Conservation (phyloP, 2,888 invertebrate species). For the Bugulina stolonifera region DNA sequence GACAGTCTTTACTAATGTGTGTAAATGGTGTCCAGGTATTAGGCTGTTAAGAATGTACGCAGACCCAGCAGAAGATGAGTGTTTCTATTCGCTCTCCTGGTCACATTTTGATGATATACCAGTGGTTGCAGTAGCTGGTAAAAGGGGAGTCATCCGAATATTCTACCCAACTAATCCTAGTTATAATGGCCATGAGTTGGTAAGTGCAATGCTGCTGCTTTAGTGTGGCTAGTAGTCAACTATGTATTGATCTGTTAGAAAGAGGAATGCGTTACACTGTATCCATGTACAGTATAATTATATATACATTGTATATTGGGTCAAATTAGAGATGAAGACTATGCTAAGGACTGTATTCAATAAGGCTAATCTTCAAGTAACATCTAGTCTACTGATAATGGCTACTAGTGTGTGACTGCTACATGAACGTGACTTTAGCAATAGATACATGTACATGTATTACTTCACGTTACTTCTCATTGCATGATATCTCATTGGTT, state of each 20-base stretch:
- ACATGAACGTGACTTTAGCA: too few relatives aligned
- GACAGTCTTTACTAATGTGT: too few relatives aligned
- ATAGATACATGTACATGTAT: too few relatives aligned
- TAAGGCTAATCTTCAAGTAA: too few relatives aligned
- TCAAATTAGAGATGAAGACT: too few relatives aligned
- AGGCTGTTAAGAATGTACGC: slow-evolving; percentile 29
- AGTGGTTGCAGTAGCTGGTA: slow-evolving; percentile 82
- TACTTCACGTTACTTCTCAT: too few relatives aligned
- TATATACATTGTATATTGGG: too few relatives aligned
- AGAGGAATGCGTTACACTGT: background rate
- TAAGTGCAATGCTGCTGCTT: slow-evolving; percentile 58
- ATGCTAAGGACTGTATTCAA: too few relatives aligned
- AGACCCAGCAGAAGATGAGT: slow-evolving; percentile 71
- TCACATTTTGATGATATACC: slow-evolving; percentile 76
- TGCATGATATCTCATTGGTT: too few relatives aligned
- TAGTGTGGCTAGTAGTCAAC: background rate
- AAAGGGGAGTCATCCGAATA: slow-evolving; percentile 81
- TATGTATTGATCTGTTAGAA: background rate
- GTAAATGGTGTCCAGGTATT: slow-evolving; percentile 25
- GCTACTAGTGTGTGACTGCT: too few relatives aligned
- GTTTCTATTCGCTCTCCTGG: slow-evolving; percentile 95
- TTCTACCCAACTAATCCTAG: slow-evolving; percentile 76
- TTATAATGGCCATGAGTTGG: slow-evolving; percentile 66
- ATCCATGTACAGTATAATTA: too few relatives aligned
- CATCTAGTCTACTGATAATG: too few relatives aligned